These are phyloP conservation scores for Drosophila ohnishii DNA, from an alignment of 1,140 invertebrate genomes.

Conservation along the genomic window DNA sequence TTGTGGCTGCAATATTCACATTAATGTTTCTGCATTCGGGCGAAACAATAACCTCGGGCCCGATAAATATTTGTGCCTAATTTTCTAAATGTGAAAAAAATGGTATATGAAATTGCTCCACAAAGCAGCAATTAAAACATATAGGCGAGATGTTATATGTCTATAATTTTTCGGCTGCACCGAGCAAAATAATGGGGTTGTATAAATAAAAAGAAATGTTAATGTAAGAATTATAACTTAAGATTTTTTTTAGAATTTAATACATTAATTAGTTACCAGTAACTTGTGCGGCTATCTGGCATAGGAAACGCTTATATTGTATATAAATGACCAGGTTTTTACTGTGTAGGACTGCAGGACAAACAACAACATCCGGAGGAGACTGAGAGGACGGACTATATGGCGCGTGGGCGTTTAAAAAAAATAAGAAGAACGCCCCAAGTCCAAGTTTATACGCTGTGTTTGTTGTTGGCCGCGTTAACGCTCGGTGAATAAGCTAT, in stretches of 20 bases:
- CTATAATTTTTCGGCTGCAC: slow-evolving; percentile 36
- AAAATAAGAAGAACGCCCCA: slow-evolving; percentile 49
- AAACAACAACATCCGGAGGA: slow-evolving; percentile 62
- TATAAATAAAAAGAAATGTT: neutral
- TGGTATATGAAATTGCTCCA: slow-evolving; percentile 56
- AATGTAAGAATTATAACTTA: too few relatives aligned
- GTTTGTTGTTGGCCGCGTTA: slow-evolving; percentile 28
- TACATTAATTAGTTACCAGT: neutral
- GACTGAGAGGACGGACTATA: slow-evolving; percentile 2
- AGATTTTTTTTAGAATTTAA: neutral
- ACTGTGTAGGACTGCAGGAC: slow-evolving; percentile 48
- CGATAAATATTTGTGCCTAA: slow-evolving; percentile 52
- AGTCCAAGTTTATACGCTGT: slow-evolving; percentile 76
- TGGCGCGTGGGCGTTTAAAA: slow-evolving; percentile 65
- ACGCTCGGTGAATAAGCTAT: slow-evolving; percentile 71
- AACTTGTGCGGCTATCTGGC: neutral
- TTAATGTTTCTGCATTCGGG: slow-evolving; percentile 53
- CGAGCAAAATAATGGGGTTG: neutral
- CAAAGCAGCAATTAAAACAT: slow-evolving; percentile 70
- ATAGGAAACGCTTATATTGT: neutral
- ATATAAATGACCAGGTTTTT: neutral
- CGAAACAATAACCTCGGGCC: slow-evolving; percentile 70
- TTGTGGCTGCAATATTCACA: slow-evolving; percentile 36
- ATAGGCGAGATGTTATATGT: slow-evolving; percentile 45
- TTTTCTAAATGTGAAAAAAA: slow-evolving; percentile 51